Conservation (phyloP, 1,140 invertebrate genomes). For the Meteorus sp. region DNA sequence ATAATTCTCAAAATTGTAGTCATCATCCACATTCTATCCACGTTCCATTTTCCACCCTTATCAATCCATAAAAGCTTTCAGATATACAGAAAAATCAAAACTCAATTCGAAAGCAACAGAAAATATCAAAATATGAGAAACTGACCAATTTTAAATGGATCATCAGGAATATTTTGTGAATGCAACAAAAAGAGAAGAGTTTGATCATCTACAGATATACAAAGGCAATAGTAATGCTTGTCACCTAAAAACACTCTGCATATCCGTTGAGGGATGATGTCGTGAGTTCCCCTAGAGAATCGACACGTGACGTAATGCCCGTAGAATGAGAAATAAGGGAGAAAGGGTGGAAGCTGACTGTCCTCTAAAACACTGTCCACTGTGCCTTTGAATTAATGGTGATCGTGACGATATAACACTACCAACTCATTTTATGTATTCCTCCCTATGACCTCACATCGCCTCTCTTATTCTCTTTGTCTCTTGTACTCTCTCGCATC, state of each 20-base stretch:
- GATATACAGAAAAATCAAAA: too few relatives aligned
- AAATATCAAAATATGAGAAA: too few relatives aligned
- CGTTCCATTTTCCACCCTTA: too few relatives aligned
- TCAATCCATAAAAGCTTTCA: too few relatives aligned
- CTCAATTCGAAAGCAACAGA: too few relatives aligned
- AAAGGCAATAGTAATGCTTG: not conserved
- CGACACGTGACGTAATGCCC: conserved; percentile 41
- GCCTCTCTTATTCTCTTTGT: not conserved
- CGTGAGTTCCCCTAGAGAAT: conserved; percentile 29
- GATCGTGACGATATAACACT: not conserved
- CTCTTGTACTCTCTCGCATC: conserved; percentile 20
- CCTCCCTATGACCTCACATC: not conserved
- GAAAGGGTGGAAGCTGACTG: not conserved
- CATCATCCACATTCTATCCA: too few relatives aligned
- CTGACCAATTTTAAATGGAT: too few relatives aligned
- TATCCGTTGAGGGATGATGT: conserved; percentile 32
- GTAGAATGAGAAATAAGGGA: conserved; percentile 28
- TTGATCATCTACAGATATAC: too few relatives aligned
- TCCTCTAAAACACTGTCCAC: not conserved
- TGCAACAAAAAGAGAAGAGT: too few relatives aligned
- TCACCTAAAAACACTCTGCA: not conserved
- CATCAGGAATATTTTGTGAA: too few relatives aligned
- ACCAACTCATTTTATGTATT: conserved; percentile 4
- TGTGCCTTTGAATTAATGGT: not conserved
- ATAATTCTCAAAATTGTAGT: too few relatives aligned